Evolutionary conservation across 2,797 vertebrate genomes (phyloP), one percentile per base, ranked within the genome.

Genomic region (Platalea minor): DNA sequence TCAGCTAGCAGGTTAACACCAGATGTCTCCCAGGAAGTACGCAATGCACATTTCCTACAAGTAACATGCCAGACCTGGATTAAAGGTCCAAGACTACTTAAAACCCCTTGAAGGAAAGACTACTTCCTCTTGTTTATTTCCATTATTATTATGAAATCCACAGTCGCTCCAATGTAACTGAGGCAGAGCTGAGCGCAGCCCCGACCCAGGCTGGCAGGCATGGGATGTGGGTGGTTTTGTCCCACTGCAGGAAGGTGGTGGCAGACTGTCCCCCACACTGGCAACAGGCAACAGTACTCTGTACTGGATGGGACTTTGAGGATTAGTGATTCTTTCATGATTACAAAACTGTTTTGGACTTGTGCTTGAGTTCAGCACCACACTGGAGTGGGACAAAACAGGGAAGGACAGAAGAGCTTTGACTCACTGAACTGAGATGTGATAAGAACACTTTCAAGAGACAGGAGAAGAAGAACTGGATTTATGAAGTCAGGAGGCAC

Each of bases 161-260:
- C 15, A 35, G 24, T 41, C 1, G 3, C 7, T 56, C 18, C 46
- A 56, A 6, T 5, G 59, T 7, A 45, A 48, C 17, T 3, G 63
- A 54, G 45, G 35, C 33, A 67, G 41, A 65, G 9, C 39, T 0
- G 9, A 46, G 65, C 0, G 3, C 37, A 60, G 41, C 9, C 16
- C 50, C 0, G 6, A n/a, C 12, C 26, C 65, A 68, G 46, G 23
- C 39, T 72, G 39, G 24, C 48, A 51, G 35, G 7, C 10, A 54
- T 0, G 9, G 78, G 15, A 24, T 1, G 0, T 8, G 6, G 8
- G 9, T 39, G 35, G 25, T 10, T 78, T 50, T 70, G 68, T 33
- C 51, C 33, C 28, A 20, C 41, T 26, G 29, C 25, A 25, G 64
- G 11, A 65, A 28, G 5, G 41, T 50, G 45, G 51, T 70, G 46